Base-by-base conservation (phyloP, 1,140 invertebrate species). In the Leucophenga varia region DNA sequence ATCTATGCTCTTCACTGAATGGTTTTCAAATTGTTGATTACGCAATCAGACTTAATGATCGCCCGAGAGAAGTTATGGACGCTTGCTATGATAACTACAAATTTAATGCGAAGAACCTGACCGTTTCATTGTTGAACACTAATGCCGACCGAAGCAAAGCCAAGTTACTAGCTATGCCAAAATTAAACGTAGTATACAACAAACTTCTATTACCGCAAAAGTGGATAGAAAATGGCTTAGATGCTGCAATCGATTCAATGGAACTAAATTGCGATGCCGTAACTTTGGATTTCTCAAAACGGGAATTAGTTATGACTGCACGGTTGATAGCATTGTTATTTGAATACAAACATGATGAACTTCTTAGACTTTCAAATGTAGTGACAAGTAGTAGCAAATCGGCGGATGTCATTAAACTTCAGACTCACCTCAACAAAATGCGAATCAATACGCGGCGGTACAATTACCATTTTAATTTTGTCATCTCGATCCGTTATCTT, bases 21-120 rank as follows among this genome's bases (percentile, higher is more conserved):
- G n/a, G n/a, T n/a, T n/a, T n/a, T n/a, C n/a, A n/a, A n/a, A n/a
- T n/a, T n/a, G n/a, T n/a, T n/a, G n/a, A n/a, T n/a, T 74, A 80
- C 52, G 59, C 70, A 0, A 61, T 79, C 18, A 64, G 74, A 22
- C 51, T 80, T 20, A 76, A 79, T 30, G 75, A 79, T 30, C 70
- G 79, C 17, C 78, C 79, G 0, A 46, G 71, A 8, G 61, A 78
- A 36, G 56, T 81, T 46, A 70, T 80, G 37, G 69, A 79, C 7
- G 60, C 75, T 8, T 80, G 79, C 51, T 78, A 76, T 52, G 50
- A 51, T 7, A 56, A 51, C 20, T 64, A 51, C 40, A 40, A 50
- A 5, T 44, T 73, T 3, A 46, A 51, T 39, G 20, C 73, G 0
- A 64, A 64, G 14, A 61, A 70, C 14, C 16, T 70, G 9, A 56